phyloP scores from a whole-genome alignment of 2,797 vertebrate genomes.

The Aldrovandia affinis region DNA sequence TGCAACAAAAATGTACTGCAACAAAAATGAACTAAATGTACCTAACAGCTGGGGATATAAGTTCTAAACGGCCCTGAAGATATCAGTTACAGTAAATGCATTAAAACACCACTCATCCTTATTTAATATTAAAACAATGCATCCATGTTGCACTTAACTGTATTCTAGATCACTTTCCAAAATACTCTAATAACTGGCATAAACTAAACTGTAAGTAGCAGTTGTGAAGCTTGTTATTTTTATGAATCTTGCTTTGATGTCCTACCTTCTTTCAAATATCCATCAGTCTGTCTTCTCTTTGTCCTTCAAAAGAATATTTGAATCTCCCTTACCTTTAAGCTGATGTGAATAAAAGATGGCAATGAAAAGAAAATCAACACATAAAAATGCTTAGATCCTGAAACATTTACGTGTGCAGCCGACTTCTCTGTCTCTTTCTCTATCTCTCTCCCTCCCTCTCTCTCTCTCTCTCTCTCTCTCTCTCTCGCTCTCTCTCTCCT shows the following conservation, averaged over 20 bases:
- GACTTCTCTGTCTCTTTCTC: neutral
- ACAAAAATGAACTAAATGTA: neutral
- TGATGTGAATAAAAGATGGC: neutral
- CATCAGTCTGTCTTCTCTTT: neutral
- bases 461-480: slow-evolving; percentile 2
- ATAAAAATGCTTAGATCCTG: neutral
- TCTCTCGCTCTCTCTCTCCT: neutral
- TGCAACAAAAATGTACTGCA: no score
- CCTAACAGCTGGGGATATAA: neutral
- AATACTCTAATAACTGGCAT: neutral
- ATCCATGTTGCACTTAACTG: neutral
- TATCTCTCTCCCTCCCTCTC: neutral
- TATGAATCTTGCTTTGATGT: neutral
- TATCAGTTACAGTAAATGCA: neutral
- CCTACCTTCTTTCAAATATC: no score
- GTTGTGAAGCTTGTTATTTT: neutral
- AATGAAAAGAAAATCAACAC: neutral
- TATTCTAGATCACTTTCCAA: neutral
- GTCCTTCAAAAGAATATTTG: neutral
- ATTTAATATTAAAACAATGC: neutral
- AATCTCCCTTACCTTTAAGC: slow-evolving; percentile 16
- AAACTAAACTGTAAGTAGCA: neutral
- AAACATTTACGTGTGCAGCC: neutral
- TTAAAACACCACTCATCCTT: neutral
- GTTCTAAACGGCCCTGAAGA: neutral